Percentiles rank a stretch among this genome's conserved stretches.
Evolutionary conservation across 2,113 vertebrate genomes (phyloP).

Genomic region (Istiophorus platypterus): DNA sequence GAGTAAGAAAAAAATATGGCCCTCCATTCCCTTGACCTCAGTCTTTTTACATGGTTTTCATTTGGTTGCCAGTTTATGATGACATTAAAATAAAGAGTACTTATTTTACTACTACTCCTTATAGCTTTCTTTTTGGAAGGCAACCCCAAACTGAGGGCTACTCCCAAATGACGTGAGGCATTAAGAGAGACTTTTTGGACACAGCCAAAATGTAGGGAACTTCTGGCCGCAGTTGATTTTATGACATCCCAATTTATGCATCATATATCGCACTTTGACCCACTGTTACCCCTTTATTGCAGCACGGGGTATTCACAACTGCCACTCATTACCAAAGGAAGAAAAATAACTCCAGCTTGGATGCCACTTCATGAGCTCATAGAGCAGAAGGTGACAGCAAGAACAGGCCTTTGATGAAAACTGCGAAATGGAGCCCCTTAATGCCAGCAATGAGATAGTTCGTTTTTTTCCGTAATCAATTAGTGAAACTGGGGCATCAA

Average conservation of each 20-base stretch:
- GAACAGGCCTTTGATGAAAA: conserved; percentile 66
- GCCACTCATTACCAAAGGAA: conserved; percentile 62
- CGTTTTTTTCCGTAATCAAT: conserved; percentile 65
- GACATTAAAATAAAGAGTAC: conserved; percentile 3
- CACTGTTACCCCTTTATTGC: conserved; percentile 35
- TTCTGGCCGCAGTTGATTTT: conserved; percentile 42
- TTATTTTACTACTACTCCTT: not conserved
- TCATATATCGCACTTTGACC: conserved; percentile 38
- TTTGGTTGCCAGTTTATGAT: conserved; percentile 4
- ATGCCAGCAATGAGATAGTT: conserved; percentile 74
- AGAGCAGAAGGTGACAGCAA: conserved; percentile 61
- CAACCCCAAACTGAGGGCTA: not conserved
- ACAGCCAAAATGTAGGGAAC: conserved; percentile 3
- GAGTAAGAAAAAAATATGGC: not conserved
- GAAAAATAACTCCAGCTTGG: conserved; percentile 51
- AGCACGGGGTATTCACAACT: conserved; percentile 67
- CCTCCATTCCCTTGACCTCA: not conserved
- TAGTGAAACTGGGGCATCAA: conserved; percentile 49
- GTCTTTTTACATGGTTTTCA: no score
- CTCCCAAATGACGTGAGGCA: not conserved
- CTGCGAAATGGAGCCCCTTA: conserved; percentile 56
- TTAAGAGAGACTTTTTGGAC: conserved; percentile 17
- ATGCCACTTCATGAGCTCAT: conserved; percentile 74
- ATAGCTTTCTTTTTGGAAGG: conserved; percentile 9
- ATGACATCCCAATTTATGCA: conserved; percentile 52